Evolutionary conservation across 2,113 vertebrate genomes (phyloP).

Genomic region (Nyctereutes procyonoides): DNA sequence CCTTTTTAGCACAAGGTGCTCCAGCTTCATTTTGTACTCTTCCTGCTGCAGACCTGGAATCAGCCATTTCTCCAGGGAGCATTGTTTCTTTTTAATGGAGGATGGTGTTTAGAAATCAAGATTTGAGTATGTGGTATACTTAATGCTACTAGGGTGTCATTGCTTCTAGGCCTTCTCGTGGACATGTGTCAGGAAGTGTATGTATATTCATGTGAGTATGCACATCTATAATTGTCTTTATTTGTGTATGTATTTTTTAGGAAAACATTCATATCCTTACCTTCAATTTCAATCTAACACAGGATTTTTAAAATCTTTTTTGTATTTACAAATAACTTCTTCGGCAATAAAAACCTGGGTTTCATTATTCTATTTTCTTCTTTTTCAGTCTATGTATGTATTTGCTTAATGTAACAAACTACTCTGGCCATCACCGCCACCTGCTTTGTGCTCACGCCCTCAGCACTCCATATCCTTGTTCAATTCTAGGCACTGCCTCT

Average conservation of each 20-base stretch:
- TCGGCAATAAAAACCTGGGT: neutral
- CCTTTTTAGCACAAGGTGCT: neutral
- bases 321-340: neutral
- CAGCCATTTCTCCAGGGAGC: neutral
- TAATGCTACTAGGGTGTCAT: neutral
- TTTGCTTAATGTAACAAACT: neutral
- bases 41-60: neutral
- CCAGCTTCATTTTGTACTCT: neutral
- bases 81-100: neutral
- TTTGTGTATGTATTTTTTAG: neutral
- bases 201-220: neutral
- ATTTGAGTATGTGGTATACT: neutral
- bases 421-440: neutral
- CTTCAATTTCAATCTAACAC: neutral
- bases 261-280: neutral
- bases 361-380: neutral
- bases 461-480: neutral
- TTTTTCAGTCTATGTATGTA: neutral
- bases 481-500: neutral
- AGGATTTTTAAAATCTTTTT: neutral
- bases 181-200: neutral
- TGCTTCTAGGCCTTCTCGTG: neutral
- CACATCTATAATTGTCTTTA: neutral
- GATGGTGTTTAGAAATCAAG: neutral
- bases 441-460: neutral